Evolutionary conservation across 2,888 invertebrate species (phyloP).

Genomic region (Trisateles emortualis): DNA sequence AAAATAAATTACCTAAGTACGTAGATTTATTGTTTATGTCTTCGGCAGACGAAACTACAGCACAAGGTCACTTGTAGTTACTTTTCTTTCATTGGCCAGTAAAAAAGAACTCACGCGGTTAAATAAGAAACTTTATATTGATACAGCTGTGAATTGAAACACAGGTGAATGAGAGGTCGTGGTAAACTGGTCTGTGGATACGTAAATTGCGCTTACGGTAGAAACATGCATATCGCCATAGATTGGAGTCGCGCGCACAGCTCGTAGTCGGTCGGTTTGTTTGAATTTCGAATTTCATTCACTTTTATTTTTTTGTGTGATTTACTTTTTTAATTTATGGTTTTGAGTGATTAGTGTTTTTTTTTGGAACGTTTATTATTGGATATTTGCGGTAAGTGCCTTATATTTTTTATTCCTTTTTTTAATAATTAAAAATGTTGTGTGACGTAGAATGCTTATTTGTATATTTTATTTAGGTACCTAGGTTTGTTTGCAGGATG

Average conservation of each 20-base stretch:
- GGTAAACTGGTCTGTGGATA: slow-evolving; percentile 57
- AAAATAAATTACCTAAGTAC: slow-evolving; percentile 17
- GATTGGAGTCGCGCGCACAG: slow-evolving; percentile 70
- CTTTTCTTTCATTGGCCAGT: slow-evolving; percentile 45
- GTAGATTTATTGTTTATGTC: slow-evolving; percentile 36
- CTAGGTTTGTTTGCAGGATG: background rate
- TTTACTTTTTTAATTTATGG: slow-evolving; percentile 22
- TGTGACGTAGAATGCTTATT: too few species aligned
- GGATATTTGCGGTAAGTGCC: slow-evolving; percentile 43
- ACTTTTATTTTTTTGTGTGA: slow-evolving; percentile 35
- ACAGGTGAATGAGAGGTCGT: slow-evolving; percentile 51
- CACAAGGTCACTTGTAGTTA: slow-evolving; percentile 43
- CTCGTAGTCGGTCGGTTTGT: slow-evolving; percentile 54
- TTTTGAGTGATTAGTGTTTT: slow-evolving; percentile 43
- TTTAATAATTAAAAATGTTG: background rate
- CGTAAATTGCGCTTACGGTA: slow-evolving; percentile 70
- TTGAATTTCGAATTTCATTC: slow-evolving; percentile 45
- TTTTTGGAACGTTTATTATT: slow-evolving; percentile 35
- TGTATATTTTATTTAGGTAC: too few species aligned
- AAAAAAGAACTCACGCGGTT: slow-evolving; percentile 34
- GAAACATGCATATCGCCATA: slow-evolving; percentile 67
- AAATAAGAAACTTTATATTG: slow-evolving; percentile 36
- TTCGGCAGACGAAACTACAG: slow-evolving; percentile 41
- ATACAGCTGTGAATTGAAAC: slow-evolving; percentile 34
- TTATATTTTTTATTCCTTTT: slow-evolving; percentile 5